These are phyloP conservation scores for Brachionus rotundiformis DNA, from an alignment of 1,140 invertebrate species.

Conservation along the genomic window DNA sequence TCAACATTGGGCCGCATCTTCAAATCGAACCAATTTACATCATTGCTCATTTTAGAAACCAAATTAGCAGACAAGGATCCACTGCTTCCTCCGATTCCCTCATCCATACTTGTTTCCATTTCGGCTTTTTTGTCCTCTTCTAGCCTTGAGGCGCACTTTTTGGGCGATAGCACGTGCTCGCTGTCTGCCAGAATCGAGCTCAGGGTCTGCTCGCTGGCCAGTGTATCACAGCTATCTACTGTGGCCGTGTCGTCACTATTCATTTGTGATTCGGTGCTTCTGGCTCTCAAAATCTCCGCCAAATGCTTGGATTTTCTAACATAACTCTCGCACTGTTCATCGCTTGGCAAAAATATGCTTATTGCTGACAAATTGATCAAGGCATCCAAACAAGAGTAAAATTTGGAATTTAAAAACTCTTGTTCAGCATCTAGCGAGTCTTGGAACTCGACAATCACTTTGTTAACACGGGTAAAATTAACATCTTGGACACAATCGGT, in stretches of 20 bases:
- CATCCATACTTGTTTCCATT: slow-evolving; percentile 45
- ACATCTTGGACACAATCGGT: background rate
- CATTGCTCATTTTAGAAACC: background rate
- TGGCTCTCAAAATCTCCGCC: background rate
- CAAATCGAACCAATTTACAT: background rate
- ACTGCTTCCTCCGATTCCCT: slow-evolving; percentile 17
- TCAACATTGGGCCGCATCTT: background rate
- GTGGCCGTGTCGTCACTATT: slow-evolving; percentile 7
- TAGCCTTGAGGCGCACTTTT: background rate
- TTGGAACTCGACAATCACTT: slow-evolving; percentile 21
- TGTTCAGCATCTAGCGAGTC: background rate
- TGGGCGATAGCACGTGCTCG: background rate
- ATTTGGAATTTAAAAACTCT: slow-evolving; percentile 8
- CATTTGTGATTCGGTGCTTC: background rate
- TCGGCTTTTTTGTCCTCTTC: background rate
- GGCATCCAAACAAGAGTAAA: slow-evolving; percentile 25
- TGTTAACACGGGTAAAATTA: slow-evolving; percentile 34
- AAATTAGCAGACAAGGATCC: slow-evolving; percentile 29
- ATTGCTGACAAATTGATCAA: background rate
- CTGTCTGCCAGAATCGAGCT: slow-evolving; percentile 17
- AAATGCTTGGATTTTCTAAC: background rate
- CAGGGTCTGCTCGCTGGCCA: slow-evolving; percentile 33
- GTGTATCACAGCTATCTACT: background rate
- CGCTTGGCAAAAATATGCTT: slow-evolving; percentile 36
- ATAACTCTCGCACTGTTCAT: slow-evolving; percentile 43